phyloP scores from a whole-genome alignment of 1,140 invertebrate species.

The Gonioctena quinquepunctata region DNA sequence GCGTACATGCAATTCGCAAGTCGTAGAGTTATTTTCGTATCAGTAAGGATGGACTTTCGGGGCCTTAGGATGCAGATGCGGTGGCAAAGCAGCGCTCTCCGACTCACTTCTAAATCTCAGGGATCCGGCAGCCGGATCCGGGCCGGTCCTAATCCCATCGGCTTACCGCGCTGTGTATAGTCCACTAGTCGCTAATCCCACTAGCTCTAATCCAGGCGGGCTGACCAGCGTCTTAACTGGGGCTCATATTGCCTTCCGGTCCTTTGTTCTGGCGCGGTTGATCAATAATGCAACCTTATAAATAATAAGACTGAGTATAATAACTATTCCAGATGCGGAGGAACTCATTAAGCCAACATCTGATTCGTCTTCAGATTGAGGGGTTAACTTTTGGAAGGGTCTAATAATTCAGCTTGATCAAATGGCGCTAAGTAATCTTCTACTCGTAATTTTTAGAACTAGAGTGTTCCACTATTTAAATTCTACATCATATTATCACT shows the following conservation, averaged over 20 bases:
- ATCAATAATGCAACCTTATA: conserved; percentile 58
- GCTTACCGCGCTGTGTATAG: conserved; percentile 55
- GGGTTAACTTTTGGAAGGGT: not conserved
- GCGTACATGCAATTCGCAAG: no score
- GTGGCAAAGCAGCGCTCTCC: conserved; percentile 19
- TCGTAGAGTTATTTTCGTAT: conserved; percentile 52
- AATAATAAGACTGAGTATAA: conserved; percentile 53
- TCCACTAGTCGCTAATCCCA: conserved; percentile 56
- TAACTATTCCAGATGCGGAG: conserved; percentile 34
- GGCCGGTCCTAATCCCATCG: conserved; percentile 53
- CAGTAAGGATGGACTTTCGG: conserved; percentile 39
- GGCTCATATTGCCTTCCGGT: conserved; percentile 55
- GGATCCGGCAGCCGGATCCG: conserved; percentile 48
- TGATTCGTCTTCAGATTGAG: not conserved
- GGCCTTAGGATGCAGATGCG: conserved; percentile 53
- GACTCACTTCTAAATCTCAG: conserved; percentile 49
- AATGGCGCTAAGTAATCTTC: no score
- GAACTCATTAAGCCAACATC: conserved; percentile 13
- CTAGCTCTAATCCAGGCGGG: conserved; percentile 53
- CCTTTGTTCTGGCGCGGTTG: conserved; percentile 50
- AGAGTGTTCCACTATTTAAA: no score
- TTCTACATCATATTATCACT: no score
- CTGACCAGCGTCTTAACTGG: conserved; percentile 57
- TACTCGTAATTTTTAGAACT: no score
- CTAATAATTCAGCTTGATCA: no score